phyloP scores from a whole-genome alignment of 2,888 invertebrate species.

The Ochropleura plecta region DNA sequence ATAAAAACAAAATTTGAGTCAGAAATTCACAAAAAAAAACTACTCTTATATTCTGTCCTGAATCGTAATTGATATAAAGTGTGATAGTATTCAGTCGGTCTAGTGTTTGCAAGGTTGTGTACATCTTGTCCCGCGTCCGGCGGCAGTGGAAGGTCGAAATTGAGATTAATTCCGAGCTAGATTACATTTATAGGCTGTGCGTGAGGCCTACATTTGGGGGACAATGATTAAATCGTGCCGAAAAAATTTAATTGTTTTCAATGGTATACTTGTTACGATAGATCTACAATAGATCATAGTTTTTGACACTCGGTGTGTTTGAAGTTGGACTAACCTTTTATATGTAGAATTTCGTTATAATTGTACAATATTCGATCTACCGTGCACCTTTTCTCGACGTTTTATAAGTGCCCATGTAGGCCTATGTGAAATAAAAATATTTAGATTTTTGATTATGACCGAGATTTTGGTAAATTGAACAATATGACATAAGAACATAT shows the following conservation, averaged over 20 bases:
- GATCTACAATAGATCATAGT: conserved; percentile 9
- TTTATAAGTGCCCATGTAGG: too few species aligned
- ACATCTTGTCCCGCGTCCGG: conserved; percentile 23
- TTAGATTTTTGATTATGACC: too few species aligned
- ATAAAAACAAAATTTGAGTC: neutral
- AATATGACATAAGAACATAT: neutral
- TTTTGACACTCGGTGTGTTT: neutral
- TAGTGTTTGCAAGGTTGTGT: conserved; percentile 19
- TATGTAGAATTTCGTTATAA: conserved; percentile 2
- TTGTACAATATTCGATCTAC: neutral
- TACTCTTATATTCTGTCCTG: neutral
- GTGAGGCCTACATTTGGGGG: conserved; percentile 63
- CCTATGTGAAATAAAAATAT: too few species aligned
- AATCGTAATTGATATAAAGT: conserved; percentile 31
- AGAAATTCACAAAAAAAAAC: conserved; percentile 8
- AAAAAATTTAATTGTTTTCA: conserved; percentile 59
- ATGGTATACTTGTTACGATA: conserved; percentile 17
- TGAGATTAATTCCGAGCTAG: conserved; percentile 54
- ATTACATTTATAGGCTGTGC: conserved; percentile 56
- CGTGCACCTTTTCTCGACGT: too few species aligned
- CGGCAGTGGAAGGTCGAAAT: conserved; percentile 43
- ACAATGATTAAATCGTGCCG: conserved; percentile 53
- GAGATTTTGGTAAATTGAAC: neutral
- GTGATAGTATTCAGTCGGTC: conserved; percentile 10
- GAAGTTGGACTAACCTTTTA: neutral